phyloP scores from a whole-genome alignment of 2,888 invertebrate species.

The Macrophya alboannulata region DNA sequence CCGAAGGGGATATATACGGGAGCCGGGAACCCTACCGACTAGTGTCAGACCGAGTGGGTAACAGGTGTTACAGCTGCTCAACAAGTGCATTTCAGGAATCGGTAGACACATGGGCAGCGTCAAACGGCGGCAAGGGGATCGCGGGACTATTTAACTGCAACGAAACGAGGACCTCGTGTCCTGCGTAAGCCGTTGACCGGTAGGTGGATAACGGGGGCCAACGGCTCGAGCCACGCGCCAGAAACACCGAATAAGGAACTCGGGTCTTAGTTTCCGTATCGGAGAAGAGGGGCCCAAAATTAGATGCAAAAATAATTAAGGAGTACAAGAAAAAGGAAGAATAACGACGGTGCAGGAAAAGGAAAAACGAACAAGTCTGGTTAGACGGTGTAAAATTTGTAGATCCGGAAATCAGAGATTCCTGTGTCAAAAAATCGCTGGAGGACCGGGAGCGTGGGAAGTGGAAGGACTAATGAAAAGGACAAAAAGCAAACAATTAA shows the following conservation, averaged over 20 bases:
- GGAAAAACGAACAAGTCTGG: background rate
- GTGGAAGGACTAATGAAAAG: background rate
- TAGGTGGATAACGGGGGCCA: background rate
- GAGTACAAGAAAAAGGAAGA: background rate
- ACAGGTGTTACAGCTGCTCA: constrained; percentile 77
- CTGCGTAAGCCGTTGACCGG: constrained; percentile 48
- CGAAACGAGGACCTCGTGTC: constrained; percentile 30
- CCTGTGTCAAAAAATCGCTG: background rate
- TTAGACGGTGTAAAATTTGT: background rate
- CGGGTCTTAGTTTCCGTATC: background rate
- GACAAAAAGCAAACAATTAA: constrained; percentile 33
- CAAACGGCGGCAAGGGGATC: constrained; percentile 25
- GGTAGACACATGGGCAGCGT: constrained; percentile 66
- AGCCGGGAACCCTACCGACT: constrained; percentile 3
- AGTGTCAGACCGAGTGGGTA: constrained; percentile 62
- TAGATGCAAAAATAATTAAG: background rate
- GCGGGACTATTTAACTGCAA: constrained; percentile 38
- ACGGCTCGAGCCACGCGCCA: constrained; percentile 46
- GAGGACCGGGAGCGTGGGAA: background rate
- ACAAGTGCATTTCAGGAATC: constrained; percentile 73
- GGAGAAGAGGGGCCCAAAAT: background rate
- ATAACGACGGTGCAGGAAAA: background rate
- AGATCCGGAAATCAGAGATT: background rate
- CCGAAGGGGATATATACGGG: background rate
- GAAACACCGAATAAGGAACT: background rate